Evolutionary conservation across 2,888 invertebrate species (phyloP).

Genomic region (Camptogramma bilineatum): DNA sequence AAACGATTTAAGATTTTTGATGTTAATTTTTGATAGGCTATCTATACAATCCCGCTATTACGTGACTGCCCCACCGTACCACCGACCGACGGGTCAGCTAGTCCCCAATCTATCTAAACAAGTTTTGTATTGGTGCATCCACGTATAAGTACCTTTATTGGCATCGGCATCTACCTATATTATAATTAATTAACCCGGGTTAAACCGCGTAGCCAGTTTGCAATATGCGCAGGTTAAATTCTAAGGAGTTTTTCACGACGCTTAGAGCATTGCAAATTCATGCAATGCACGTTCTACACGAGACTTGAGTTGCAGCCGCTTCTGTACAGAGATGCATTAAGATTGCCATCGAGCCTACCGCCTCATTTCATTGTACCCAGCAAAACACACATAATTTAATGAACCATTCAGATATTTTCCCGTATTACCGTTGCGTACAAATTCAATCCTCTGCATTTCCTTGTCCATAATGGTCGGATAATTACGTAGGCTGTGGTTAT

Average conservation of each 20-base stretch:
- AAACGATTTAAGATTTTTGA: not conserved
- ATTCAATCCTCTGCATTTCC: constrained; percentile 66
- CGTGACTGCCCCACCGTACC: too few species aligned
- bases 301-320: constrained; percentile 1
- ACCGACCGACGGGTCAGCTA: too few species aligned
- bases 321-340: constrained; percentile 50
- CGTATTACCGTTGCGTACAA: constrained; percentile 62
- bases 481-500: constrained; percentile 60
- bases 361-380: constrained; percentile 54
- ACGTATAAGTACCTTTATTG: too few species aligned
- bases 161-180: too few species aligned
- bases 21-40: too few species aligned
- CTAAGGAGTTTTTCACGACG: not conserved
- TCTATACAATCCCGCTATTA: too few species aligned
- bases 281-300: not conserved
- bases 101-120: too few species aligned
- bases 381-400: constrained; percentile 61
- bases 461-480: constrained; percentile 58
- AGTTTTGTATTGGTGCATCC: too few species aligned
- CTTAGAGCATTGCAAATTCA: not conserved
- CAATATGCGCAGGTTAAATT: not conserved
- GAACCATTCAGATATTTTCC: constrained; percentile 60
- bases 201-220: too few species aligned
- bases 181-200: too few species aligned
- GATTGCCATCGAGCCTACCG: constrained; percentile 66